Conservation (phyloP, 2,888 invertebrate species). For the Apamea sordens region DNA sequence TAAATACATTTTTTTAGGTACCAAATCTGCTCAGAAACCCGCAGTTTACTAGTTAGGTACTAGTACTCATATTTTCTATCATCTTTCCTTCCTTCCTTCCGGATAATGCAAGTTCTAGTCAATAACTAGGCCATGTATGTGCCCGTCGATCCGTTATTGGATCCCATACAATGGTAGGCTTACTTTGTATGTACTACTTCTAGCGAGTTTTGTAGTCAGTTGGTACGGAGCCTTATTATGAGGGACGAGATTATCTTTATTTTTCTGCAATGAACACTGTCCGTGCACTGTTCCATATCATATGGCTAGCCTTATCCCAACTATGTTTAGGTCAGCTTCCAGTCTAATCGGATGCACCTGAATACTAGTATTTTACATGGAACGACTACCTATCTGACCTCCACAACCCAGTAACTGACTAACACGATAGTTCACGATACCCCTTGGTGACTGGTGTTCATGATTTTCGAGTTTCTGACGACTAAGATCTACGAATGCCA, state of each 20-base stretch:
- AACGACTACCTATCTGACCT: not conserved
- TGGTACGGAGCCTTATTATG: constrained; percentile 9
- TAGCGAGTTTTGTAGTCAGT: constrained; percentile 34
- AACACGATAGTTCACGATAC: not conserved
- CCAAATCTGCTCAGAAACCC: not conserved
- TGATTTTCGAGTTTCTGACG: not conserved
- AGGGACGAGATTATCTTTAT: constrained; percentile 29
- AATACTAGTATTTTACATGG: not conserved
- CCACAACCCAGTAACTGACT: not conserved
- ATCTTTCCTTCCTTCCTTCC: not conserved
- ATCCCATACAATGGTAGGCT: constrained; percentile 47
- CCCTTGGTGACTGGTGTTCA: not conserved
- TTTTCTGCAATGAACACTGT: not conserved
- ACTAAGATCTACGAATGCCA: not conserved
- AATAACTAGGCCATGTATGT: constrained; percentile 1
- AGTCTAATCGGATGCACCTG: not conserved
- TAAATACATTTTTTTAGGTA: not conserved
- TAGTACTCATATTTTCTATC: not conserved
- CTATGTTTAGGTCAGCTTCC: not conserved
- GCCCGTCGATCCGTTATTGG: constrained; percentile 41
- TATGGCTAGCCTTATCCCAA: not conserved
- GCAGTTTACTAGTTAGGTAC: not conserved
- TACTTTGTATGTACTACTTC: constrained; percentile 51
- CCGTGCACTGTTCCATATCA: not conserved
- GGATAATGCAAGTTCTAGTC: constrained; percentile 31